phyloP scores from a whole-genome alignment of 2,113 vertebrate species.

The Fulmarus glacialis region DNA sequence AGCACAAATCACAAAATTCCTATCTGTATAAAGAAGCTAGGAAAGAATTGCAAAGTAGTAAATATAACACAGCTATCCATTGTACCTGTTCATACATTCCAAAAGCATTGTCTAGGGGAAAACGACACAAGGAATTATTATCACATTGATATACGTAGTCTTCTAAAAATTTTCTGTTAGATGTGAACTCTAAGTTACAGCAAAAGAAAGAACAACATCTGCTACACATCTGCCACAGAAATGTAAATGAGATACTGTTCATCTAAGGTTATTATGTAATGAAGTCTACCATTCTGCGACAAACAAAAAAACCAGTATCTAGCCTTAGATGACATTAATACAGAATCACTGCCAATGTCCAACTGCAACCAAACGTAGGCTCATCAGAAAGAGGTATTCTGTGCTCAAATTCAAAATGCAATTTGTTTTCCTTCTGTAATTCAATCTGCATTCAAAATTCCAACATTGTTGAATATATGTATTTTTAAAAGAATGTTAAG shows the following conservation, averaged over 20 bases:
- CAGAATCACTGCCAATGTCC: not conserved
- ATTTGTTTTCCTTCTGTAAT: not conserved
- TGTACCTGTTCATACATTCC: not conserved
- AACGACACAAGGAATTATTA: not conserved
- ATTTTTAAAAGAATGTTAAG: not conserved
- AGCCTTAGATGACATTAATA: not conserved
- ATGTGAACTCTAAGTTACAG: not conserved
- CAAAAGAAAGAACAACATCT: not conserved
- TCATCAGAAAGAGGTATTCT: not conserved
- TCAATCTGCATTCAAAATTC: not conserved
- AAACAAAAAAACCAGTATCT: not conserved
- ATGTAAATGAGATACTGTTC: not conserved
- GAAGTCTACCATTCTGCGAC: not conserved
- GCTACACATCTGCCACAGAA: not conserved
- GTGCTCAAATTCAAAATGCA: not conserved
- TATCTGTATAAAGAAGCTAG: constrained; percentile 92
- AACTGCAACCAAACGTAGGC: not conserved
- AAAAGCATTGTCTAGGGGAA: not conserved
- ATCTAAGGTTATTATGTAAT: not conserved
- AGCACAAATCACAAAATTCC: constrained; percentile 93
- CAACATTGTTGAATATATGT: not conserved
- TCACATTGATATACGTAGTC: not conserved
- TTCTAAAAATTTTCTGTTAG: not conserved
- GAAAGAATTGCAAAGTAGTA: constrained; percentile 51
- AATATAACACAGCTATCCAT: not conserved